Base-by-base conservation (phyloP, 1,140 invertebrate species). In the Drosophila hydei region DNA sequence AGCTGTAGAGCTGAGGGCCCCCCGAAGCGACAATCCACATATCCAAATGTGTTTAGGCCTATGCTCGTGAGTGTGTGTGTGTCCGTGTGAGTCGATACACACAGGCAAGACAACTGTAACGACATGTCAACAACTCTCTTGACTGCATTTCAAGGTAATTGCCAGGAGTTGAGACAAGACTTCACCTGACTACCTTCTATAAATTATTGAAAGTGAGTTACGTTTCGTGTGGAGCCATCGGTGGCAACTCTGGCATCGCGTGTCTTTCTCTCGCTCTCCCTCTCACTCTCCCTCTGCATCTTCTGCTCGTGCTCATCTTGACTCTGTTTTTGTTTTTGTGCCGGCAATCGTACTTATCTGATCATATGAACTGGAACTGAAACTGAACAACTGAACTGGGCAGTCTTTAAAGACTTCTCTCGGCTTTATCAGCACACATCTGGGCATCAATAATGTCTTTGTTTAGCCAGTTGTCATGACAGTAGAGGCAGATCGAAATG, bases 371-470 rank as follows among this genome's bases (percentile, higher is more conserved):
- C 63, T 58, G 23, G 30, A 63, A 42, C 65, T 58, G 33, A n/a
- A 27, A 75, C 47, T 38, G n/a, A 43, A 48, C 30, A 33, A 33
- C 30, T 51, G 55, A 42, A 58, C 42, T 59, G 55, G 77, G 64
- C 70, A 54, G 74, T 72, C 77, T 65, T 63, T 56, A 18, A 36
- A 56, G 67, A 65, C 63, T 16, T 42, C 61, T 52, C 51, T 36
- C 50, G 63, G 47, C 50, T 61, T 88, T 87, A 87, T 87, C 78
- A 73, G 65, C 61, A 67, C 72, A 65, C 83, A 87, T 87, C 83
- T 75, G 83, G 72, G 83, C 83, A 87, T 87, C 83, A 87, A 87
- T 87, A 88, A 87, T 76, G 83, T 87, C 83, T 87, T 87, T 88
- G 84, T 87, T 88, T 83, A 76, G 77, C 64, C 68, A 71, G 54